These are phyloP conservation scores for Phyllotreta cruciferae DNA, from an alignment of 2,888 invertebrate genomes.

Conservation along the genomic window DNA sequence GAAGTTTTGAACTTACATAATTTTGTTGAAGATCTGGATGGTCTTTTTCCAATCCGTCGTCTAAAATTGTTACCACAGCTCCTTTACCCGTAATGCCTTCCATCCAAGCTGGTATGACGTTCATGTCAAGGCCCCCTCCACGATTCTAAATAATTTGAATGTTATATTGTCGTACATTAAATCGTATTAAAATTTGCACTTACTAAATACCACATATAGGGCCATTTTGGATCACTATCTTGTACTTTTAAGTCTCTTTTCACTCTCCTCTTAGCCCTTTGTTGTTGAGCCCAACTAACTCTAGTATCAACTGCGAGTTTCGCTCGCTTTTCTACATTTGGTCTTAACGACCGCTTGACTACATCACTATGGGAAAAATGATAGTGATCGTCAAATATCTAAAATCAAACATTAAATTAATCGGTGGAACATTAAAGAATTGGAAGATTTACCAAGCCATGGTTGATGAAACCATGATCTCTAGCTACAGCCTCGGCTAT, in stretches of 20 bases:
- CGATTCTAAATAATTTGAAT: slow-evolving; percentile 70
- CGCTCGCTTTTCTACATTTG: slow-evolving; percentile 74
- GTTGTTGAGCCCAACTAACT: slow-evolving; percentile 85
- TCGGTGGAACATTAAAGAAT: neutral
- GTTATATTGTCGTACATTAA: neutral
- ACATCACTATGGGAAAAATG: slow-evolving; percentile 84
- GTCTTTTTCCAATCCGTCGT: slow-evolving; percentile 95
- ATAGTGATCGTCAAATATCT: slow-evolving; percentile 89
- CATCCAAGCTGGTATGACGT: slow-evolving; percentile 94
- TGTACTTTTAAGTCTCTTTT: slow-evolving; percentile 79
- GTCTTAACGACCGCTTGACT: slow-evolving; percentile 76
- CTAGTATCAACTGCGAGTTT: slow-evolving; percentile 76
- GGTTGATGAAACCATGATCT: slow-evolving; percentile 84
- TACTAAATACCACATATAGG: slow-evolving; percentile 97
- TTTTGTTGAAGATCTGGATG: slow-evolving; percentile 92
- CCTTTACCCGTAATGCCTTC: slow-evolving; percentile 93
- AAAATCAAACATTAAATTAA: slow-evolving; percentile 53
- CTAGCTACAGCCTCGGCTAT: slow-evolving; percentile 77
- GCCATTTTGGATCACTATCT: slow-evolving; percentile 85
- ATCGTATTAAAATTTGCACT: slow-evolving; percentile 47
- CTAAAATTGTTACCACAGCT: slow-evolving; percentile 95
- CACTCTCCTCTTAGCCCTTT: slow-evolving; percentile 76
- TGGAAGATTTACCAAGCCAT: slow-evolving; percentile 79
- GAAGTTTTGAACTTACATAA: slow-evolving; percentile 76
- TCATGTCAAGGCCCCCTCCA: slow-evolving; percentile 94